A percentile compares a stretch with the other conserved stretches of the same genome.
Conservation (phyloP, 23 tunicate genomes). For the Halocynthia roretzi region DNA sequence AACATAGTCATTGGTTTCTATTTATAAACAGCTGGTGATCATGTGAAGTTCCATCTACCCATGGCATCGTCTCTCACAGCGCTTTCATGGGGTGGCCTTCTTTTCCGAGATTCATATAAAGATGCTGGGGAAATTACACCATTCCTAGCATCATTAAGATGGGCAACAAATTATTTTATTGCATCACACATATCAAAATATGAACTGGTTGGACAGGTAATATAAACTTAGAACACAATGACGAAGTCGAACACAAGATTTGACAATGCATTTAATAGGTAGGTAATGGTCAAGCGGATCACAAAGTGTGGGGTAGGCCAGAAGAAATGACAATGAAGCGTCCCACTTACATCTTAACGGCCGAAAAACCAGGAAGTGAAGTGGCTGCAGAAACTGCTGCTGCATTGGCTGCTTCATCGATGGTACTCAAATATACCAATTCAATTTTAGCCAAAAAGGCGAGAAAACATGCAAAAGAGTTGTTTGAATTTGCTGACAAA, state of each 20-base stretch:
- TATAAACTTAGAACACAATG: neutral
- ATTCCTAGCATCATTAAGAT: constrained; percentile 47
- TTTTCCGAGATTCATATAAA: constrained; percentile 61
- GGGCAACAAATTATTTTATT: constrained; percentile 98
- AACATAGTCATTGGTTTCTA: neutral
- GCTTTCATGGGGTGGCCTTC: constrained; percentile 72
- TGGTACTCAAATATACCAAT: constrained; percentile 54
- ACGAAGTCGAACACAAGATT: neutral
- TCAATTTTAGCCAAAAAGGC: constrained; percentile 36
- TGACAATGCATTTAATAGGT: constrained; percentile 33
- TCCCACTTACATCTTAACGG: constrained; percentile 50
- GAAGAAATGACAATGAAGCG: constrained; percentile 61
- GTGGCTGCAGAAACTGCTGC: constrained; percentile 91
- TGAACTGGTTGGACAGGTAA: constrained; percentile 82
- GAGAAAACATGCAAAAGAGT: constrained; percentile 49
- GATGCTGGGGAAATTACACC: constrained; percentile 60
- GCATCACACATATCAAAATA: constrained; percentile 74
- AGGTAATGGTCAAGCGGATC: constrained; percentile 65
- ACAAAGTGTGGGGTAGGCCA: constrained; percentile 68
- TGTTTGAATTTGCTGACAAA: constrained; percentile 68
- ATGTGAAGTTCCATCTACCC: constrained; percentile 92
- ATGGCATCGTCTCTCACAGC: constrained; percentile 95
- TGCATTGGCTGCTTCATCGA: constrained; percentile 90
- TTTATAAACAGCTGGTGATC: constrained; percentile 55
- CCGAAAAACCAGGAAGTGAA: constrained; percentile 70